Percentiles rank a stretch among this genome's conserved stretches.
phyloP scores from a whole-genome alignment of 2,888 invertebrate species.

The Macaria notata region DNA sequence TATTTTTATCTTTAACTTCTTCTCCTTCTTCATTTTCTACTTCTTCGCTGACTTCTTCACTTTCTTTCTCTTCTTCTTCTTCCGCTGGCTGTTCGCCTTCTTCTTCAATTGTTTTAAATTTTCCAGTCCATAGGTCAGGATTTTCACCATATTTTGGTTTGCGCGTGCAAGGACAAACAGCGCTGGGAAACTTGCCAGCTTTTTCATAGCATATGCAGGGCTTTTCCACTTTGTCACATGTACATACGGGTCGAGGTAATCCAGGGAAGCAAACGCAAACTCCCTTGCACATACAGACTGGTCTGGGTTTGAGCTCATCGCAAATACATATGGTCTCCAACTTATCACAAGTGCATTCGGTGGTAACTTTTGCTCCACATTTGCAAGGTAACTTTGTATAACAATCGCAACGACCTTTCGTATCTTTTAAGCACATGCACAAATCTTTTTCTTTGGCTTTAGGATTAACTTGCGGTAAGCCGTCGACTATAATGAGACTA shows the following conservation, averaged over 20 bases:
- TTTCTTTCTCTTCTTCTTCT: constrained; percentile 22
- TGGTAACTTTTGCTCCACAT: constrained; percentile 58
- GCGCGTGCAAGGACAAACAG: constrained; percentile 58
- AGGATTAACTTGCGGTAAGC: constrained; percentile 63
- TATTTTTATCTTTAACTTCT: constrained; percentile 22
- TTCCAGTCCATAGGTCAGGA: constrained; percentile 7
- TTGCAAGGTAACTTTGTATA: constrained; percentile 56
- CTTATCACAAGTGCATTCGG: constrained; percentile 58
- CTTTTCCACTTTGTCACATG: constrained; percentile 57
- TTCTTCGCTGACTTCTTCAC: constrained; percentile 12
- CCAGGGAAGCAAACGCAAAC: constrained; percentile 62
- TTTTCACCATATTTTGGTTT: constrained; percentile 44
- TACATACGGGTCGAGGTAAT: constrained; percentile 51
- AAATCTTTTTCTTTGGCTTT: constrained; percentile 34
- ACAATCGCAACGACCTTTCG: constrained; percentile 60
- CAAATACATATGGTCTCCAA: constrained; percentile 61
- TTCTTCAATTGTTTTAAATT: constrained; percentile 25
- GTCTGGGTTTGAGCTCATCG: constrained; percentile 45
- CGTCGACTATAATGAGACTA: constrained; percentile 61
- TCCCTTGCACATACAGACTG: constrained; percentile 55
- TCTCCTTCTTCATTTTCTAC: constrained; percentile 23
- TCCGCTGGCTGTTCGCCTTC: constrained; percentile 29
- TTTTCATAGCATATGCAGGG: constrained; percentile 59
- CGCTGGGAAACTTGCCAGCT: constrained; percentile 53
- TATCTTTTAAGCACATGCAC: constrained; percentile 56